A percentile compares a stretch with the other conserved stretches of the same genome.
Conservation (phyloP, 2,113 vertebrate species). For the Rhinopomastus cyanomelas region DNA sequence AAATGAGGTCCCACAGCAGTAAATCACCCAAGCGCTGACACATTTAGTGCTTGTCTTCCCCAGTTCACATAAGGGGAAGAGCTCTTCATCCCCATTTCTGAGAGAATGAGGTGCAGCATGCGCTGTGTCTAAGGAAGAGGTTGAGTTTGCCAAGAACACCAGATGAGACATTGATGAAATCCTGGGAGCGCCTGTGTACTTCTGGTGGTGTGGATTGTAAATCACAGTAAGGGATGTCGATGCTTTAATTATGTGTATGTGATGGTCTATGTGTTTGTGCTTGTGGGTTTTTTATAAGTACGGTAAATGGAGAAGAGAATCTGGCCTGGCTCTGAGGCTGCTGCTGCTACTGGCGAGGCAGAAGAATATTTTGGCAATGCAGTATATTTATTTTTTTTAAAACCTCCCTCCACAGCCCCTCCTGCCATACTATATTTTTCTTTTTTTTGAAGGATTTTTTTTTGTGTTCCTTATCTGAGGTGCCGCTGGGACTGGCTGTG, state of each 20-base stretch:
- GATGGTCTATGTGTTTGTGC: constrained; percentile 64
- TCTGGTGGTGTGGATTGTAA: constrained; percentile 69
- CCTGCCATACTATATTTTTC: constrained; percentile 44
- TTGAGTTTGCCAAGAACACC: constrained; percentile 63
- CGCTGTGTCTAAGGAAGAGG: constrained; percentile 26
- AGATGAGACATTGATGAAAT: constrained; percentile 72
- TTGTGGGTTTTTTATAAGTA: constrained; percentile 66
- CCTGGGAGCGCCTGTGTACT: constrained; percentile 65
- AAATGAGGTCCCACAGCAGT: constrained; percentile 49
- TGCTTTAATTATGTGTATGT: constrained; percentile 69
- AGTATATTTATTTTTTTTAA: constrained; percentile 39
- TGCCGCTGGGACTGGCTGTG: constrained; percentile 58
- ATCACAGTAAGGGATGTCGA: constrained; percentile 69
- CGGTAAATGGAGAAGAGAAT: constrained; percentile 63
- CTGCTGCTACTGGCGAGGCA: constrained; percentile 44
- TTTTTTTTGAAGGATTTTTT: neutral
- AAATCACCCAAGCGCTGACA: constrained; percentile 44
- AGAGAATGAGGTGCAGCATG: constrained; percentile 1
- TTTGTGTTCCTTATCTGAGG: constrained; percentile 61
- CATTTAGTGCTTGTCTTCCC: constrained; percentile 22
- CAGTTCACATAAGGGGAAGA: constrained; percentile 23
- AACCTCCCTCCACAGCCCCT: constrained; percentile 34
- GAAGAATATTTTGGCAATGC: constrained; percentile 44
- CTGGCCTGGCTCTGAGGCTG: constrained; percentile 60
- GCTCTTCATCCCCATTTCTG: constrained; percentile 21